Evolutionary conservation across 92 coral and sea anemone species (phyloP).

Genomic region (Montipora capitata): DNA sequence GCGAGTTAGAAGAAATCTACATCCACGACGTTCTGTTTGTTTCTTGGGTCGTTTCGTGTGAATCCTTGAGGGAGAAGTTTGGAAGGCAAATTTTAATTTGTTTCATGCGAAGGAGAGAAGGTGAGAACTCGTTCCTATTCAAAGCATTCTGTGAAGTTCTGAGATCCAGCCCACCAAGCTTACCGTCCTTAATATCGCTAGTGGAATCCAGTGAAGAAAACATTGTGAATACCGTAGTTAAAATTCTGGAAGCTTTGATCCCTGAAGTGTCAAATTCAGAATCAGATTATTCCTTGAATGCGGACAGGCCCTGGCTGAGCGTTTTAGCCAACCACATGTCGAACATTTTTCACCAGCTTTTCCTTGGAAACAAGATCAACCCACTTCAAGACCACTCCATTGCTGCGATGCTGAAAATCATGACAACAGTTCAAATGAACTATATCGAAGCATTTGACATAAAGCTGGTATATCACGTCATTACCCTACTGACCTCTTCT

Average conservation of each 20-base stretch:
- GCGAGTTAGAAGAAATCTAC: conserved; percentile 60
- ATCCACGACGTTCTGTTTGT: conserved; percentile 69
- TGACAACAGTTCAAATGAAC: conserved; percentile 60
- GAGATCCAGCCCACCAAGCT: conserved; percentile 12
- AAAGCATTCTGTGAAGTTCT: conserved; percentile 26
- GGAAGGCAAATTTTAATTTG: conserved; percentile 60
- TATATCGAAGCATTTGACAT: conserved; percentile 58
- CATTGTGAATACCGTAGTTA: conserved; percentile 18
- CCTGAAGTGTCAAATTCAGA: background rate
- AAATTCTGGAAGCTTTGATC: conserved; percentile 48
- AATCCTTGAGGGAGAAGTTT: conserved; percentile 55
- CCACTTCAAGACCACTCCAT: conserved; percentile 70
- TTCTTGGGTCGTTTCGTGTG: conserved; percentile 80
- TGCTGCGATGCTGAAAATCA: conserved; percentile 74
- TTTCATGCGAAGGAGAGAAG: conserved; percentile 1
- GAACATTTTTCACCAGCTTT: conserved; percentile 85
- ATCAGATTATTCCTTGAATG: background rate
- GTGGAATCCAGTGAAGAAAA: conserved; percentile 24
- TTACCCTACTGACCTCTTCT: conserved; percentile 75
- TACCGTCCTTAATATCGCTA: conserved; percentile 53
- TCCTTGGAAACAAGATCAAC: conserved; percentile 71
- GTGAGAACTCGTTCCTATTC: background rate
- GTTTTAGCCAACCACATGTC: conserved; percentile 23
- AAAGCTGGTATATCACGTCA: conserved; percentile 85
- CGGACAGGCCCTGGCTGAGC: background rate